Evolutionary conservation across 2,113 vertebrate genomes (phyloP).

Genomic region (Camelus bactrianus): DNA sequence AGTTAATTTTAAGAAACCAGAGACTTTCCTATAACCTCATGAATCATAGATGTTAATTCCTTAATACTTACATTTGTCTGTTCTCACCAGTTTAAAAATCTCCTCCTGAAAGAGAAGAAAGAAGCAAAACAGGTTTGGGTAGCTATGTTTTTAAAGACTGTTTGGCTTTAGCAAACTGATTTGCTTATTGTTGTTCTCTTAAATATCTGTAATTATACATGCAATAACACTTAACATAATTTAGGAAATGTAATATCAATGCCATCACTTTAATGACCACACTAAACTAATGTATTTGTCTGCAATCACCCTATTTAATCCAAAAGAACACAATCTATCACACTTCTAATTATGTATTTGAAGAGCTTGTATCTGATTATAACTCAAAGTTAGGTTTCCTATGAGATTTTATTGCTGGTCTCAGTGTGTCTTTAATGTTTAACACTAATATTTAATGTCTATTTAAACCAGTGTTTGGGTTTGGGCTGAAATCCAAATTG

Average conservation of each 20-base stretch:
- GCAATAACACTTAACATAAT: slow-evolving; percentile 34
- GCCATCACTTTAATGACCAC: slow-evolving; percentile 2
- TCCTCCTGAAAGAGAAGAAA: not conserved
- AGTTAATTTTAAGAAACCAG: not conserved
- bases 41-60: not conserved
- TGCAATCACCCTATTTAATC: not conserved
- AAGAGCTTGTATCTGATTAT: slow-evolving; percentile 60
- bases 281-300: slow-evolving; percentile 1
- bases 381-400: slow-evolving; percentile 70
- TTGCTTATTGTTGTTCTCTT: slow-evolving; percentile 13
- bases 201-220: slow-evolving; percentile 29
- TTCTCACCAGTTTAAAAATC: not conserved
- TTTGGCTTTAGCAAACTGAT: not conserved
- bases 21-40: not conserved
- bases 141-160: not conserved
- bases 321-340: slow-evolving; percentile 54
- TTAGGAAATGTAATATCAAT: not conserved
- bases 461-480: slow-evolving; percentile 43
- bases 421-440: slow-evolving; percentile 44
- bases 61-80: not conserved
- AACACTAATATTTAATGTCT: slow-evolving; percentile 62
- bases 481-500: not conserved
- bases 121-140: not conserved
- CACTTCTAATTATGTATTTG: slow-evolving; percentile 84
- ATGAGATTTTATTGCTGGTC: slow-evolving; percentile 64